Conservation (phyloP, 2,113 vertebrate species). For the Megaleporinus macrocephalus region DNA sequence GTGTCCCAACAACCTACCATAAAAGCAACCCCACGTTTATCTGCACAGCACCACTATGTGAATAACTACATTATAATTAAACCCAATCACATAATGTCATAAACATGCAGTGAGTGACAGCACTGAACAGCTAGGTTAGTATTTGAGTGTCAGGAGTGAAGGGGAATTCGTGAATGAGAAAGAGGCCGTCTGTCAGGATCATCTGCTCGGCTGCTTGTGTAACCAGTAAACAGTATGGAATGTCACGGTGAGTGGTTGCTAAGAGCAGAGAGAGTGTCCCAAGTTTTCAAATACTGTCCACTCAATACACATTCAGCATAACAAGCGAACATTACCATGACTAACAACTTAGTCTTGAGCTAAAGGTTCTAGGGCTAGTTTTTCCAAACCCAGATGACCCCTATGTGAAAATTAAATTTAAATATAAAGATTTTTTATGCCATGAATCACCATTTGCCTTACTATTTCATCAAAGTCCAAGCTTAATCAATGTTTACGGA, state of each 20-base stretch:
- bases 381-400: no score
- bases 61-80: background rate
- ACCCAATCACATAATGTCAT: background rate
- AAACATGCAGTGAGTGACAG: background rate
- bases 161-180: constrained; percentile 1
- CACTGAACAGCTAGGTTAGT: background rate
- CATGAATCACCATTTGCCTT: no score
- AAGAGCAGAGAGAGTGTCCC: background rate
- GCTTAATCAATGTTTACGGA: no score
- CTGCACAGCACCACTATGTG: background rate
- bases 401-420: no score
- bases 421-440: no score
- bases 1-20: no score
- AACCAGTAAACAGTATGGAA: constrained; percentile 34
- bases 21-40: background rate
- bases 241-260: constrained; percentile 35
- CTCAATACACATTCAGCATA: constrained; percentile 5
- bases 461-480: no score
- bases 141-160: background rate
- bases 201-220: constrained; percentile 23
- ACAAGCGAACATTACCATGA: background rate
- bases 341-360: background rate
- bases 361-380: no score
- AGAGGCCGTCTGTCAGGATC: constrained; percentile 9
- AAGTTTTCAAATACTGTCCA: constrained; percentile 3